Evolutionary conservation across 2,113 vertebrate genomes (phyloP).

Genomic region (Polypterus bichir): DNA sequence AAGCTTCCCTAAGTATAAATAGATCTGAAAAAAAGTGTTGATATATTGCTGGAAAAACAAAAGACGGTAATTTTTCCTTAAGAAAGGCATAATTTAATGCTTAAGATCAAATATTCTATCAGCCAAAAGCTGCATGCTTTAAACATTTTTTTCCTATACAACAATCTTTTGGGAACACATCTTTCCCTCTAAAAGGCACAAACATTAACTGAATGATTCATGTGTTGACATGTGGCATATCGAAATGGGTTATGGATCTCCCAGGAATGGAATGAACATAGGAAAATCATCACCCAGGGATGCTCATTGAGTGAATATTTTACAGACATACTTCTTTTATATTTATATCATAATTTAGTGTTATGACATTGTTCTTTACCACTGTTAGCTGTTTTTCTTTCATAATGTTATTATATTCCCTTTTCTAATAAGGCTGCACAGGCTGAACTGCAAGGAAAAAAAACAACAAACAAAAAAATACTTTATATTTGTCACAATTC

Average conservation of each 20-base stretch:
- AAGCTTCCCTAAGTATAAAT: conserved; percentile 46
- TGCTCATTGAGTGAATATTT: conserved; percentile 75
- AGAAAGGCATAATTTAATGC: conserved; percentile 54
- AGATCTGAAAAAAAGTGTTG: conserved; percentile 64
- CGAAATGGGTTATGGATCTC: conserved; percentile 71
- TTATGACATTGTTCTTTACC: conserved; percentile 73
- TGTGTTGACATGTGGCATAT: conserved; percentile 62
- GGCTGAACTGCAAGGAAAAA: conserved; percentile 50
- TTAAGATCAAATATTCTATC: conserved; percentile 65
- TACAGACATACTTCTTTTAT: conserved; percentile 73
- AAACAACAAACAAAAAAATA: conserved; percentile 35
- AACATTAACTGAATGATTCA: conserved; percentile 68
- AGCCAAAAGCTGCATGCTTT: conserved; percentile 58
- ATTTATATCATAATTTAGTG: conserved; percentile 82
- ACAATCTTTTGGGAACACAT: conserved; percentile 61
- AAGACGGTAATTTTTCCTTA: conserved; percentile 6
- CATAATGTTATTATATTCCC: conserved; percentile 73
- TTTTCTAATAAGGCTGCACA: conserved; percentile 70
- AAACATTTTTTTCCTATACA: conserved; percentile 50
- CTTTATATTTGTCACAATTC: conserved; percentile 68
- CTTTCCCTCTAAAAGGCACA: conserved; percentile 56
- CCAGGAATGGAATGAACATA: conserved; percentile 65
- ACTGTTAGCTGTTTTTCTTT: conserved; percentile 70
- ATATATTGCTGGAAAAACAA: conserved; percentile 56
- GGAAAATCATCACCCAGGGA: conserved; percentile 72